phyloP scores from a whole-genome alignment of 2,888 invertebrate species.

The Lysandra coridon region DNA sequence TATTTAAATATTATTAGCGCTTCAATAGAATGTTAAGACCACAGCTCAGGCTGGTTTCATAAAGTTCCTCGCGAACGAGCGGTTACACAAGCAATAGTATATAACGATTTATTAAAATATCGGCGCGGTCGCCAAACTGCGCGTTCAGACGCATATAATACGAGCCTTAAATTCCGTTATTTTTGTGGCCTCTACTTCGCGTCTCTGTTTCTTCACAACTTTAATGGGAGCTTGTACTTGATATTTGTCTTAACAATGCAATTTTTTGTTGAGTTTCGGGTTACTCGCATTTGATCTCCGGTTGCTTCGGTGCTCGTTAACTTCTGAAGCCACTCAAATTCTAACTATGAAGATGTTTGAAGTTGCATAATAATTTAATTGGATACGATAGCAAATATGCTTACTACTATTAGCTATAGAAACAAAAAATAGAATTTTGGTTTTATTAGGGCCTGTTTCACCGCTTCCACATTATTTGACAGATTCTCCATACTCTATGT shows the following conservation, averaged over 20 bases:
- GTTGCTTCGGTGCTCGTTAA: not conserved
- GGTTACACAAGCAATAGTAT: no score
- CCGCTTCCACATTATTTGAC: no score
- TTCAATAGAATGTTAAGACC: no score
- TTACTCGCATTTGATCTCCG: constrained; percentile 13
- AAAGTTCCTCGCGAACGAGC: no score
- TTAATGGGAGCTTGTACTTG: not conserved
- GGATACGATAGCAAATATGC: not conserved
- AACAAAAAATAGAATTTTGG: not conserved
- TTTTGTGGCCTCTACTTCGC: not conserved
- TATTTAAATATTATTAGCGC: no score
- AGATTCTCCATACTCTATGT: no score
- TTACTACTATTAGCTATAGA: not conserved
- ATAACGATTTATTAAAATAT: no score
- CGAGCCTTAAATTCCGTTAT: no score
- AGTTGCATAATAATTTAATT: not conserved
- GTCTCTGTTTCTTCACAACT: not conserved
- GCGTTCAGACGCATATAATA: no score
- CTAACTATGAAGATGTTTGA: constrained; percentile 6
- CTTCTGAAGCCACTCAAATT: constrained; percentile 3
- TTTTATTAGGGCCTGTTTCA: no score
- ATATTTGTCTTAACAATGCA: constrained; percentile 8
- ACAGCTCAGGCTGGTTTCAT: no score
- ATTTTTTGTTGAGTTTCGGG: constrained; percentile 4
- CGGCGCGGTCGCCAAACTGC: no score